These are phyloP conservation scores for Trialeurodes vaporariorum DNA, from an alignment of 1,140 invertebrate species.

Conservation along the genomic window DNA sequence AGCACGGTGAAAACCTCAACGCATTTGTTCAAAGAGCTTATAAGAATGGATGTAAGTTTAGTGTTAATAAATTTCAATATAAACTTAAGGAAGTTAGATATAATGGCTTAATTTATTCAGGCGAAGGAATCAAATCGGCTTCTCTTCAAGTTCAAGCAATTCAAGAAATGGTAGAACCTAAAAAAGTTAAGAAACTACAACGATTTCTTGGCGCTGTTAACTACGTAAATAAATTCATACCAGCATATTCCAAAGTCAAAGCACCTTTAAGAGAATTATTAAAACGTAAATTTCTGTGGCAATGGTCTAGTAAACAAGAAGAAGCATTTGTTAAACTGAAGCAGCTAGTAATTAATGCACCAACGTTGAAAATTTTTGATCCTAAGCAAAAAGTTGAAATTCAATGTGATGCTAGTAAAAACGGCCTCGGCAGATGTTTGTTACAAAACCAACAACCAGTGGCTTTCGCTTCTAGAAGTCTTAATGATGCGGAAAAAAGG, in stretches of 20 bases:
- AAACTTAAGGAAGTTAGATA: slow-evolving; percentile 22
- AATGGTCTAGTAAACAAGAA: slow-evolving; percentile 19
- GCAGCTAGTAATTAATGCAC: background rate
- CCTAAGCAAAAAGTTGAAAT: slow-evolving; percentile 21
- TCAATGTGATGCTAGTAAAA: slow-evolving; percentile 27
- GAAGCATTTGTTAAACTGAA: slow-evolving; percentile 10
- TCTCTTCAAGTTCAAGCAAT: slow-evolving; percentile 32
- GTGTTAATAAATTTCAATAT: slow-evolving; percentile 30
- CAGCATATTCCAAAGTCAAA: slow-evolving; percentile 18
- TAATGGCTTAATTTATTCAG: slow-evolving; percentile 30
- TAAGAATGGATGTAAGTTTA: slow-evolving; percentile 27
- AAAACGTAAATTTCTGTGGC: slow-evolving; percentile 15
- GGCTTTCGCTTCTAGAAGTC: slow-evolving; percentile 29
- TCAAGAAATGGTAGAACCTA: slow-evolving; percentile 26
- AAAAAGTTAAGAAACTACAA: slow-evolving; percentile 27
- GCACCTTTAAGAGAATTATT: slow-evolving; percentile 19
- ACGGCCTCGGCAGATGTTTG: slow-evolving; percentile 24
- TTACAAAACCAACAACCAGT: slow-evolving; percentile 30
- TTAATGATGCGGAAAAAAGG: slow-evolving; percentile 27
- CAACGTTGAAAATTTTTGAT: slow-evolving; percentile 23
- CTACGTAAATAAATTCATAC: slow-evolving; percentile 26
- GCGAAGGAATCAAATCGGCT: slow-evolving; percentile 28
- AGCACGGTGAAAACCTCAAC: slow-evolving; percentile 13
- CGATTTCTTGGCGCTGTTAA: slow-evolving; percentile 31
- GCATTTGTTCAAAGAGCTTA: slow-evolving; percentile 13